Evolutionary conservation across 2,888 invertebrate species (phyloP).

Genomic region (Xanthostigma xanthostigma): DNA sequence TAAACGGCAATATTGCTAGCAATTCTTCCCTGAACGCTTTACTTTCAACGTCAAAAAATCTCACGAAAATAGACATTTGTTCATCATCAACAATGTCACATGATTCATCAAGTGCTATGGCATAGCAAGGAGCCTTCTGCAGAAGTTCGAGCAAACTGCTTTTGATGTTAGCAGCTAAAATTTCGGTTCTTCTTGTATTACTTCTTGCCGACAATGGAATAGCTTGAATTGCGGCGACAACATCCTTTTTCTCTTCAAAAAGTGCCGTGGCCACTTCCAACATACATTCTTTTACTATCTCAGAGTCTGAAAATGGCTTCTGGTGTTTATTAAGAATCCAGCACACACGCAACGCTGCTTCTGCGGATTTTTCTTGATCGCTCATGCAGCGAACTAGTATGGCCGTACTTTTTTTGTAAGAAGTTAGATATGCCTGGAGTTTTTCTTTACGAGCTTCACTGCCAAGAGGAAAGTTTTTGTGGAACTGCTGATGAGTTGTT

Average conservation of each 20-base stretch:
- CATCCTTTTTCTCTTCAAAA: constrained; percentile 6
- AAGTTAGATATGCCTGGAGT: constrained; percentile 8
- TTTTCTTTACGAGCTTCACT: constrained; percentile 11
- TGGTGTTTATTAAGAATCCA: constrained; percentile 12
- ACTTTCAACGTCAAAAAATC: constrained; percentile 15
- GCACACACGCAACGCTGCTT: constrained; percentile 11
- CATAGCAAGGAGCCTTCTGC: constrained; percentile 14
- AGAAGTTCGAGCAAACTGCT: constrained; percentile 8
- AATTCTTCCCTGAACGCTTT: constrained; percentile 14
- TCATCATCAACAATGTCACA: constrained; percentile 18
- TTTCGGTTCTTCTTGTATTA: constrained; percentile 17
- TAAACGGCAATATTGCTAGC: constrained; percentile 13
- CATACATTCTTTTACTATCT: constrained; percentile 9
- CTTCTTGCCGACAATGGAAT: constrained; percentile 16
- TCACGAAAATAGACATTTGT: constrained; percentile 17
- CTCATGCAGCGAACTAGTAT: constrained; percentile 11
- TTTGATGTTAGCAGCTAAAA: constrained; percentile 16
- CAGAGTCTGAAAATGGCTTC: constrained; percentile 11
- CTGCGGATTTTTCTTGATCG: constrained; percentile 10
- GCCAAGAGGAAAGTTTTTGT: constrained; percentile 11
- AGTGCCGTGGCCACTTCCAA: constrained; percentile 1
- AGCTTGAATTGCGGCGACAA: constrained; percentile 11
- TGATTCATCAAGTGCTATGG: constrained; percentile 18
- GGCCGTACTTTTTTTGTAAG: constrained; percentile 9
- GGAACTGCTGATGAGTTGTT: constrained; percentile 11